Conservation (phyloP, 2,113 vertebrate genomes). For the Halichoeres trimaculatus region DNA sequence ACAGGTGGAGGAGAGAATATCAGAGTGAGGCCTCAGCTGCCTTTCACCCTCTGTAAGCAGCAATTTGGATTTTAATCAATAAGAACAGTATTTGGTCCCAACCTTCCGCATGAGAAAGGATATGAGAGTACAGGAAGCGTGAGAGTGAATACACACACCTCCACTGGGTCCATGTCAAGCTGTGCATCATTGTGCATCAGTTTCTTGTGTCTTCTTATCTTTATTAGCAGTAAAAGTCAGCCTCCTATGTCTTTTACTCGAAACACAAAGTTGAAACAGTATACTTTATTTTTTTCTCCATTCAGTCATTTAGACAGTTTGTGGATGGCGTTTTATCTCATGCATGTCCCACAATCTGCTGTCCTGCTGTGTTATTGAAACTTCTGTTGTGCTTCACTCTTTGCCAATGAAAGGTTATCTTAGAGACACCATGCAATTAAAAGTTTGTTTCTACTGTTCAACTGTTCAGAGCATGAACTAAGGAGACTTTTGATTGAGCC, state of each 20-base stretch:
- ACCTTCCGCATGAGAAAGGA: neutral
- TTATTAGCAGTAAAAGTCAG: too few relatives aligned
- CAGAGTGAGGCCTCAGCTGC: neutral
- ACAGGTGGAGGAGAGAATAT: too few relatives aligned
- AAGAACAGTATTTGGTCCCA: neutral
- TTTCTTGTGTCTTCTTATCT: neutral
- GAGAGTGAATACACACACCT: neutral
- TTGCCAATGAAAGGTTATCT: neutral
- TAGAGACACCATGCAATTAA: neutral
- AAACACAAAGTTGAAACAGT: too few relatives aligned
- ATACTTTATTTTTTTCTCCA: too few relatives aligned
- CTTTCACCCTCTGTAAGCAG: neutral
- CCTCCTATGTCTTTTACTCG: too few relatives aligned
- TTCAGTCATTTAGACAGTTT: too few relatives aligned
- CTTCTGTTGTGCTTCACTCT: neutral
- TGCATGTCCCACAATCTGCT: too few relatives aligned
- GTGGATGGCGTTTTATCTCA: neutral
- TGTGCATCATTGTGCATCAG: neutral
- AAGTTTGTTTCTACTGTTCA: slow-evolving; percentile 9
- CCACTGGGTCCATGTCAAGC: neutral
- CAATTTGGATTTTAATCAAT: neutral
- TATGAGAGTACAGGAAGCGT: neutral
- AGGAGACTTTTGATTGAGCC: neutral
- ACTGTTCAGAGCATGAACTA: neutral
- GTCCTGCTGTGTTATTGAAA: neutral